A percentile compares a stretch with the other conserved stretches of the same genome.
These are phyloP conservation scores for Myotis planiceps DNA, from an alignment of 2,797 vertebrate species.

Conservation along the genomic window DNA sequence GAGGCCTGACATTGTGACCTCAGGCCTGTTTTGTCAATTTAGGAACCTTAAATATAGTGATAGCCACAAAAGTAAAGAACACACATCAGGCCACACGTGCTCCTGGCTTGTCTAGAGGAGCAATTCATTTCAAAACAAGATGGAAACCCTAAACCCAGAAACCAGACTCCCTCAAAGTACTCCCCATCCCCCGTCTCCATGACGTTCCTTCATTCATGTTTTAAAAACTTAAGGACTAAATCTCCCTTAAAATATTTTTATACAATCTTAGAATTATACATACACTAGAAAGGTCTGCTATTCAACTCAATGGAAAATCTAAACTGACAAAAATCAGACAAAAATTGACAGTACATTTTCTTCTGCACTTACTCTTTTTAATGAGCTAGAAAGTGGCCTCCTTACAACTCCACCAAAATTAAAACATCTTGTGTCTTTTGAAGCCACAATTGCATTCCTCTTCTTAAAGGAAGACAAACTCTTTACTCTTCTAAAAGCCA, in stretches of 20 bases:
- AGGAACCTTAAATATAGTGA: not conserved
- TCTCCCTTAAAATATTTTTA: constrained; percentile 9
- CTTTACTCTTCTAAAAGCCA: constrained; percentile 48
- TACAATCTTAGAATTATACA: not conserved
- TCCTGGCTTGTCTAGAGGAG: not conserved
- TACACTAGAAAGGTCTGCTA: not conserved
- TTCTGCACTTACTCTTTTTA: constrained; percentile 16
- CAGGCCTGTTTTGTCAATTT: not conserved
- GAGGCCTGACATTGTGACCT: not conserved
- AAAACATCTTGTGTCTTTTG: constrained; percentile 25
- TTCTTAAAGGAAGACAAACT: constrained; percentile 34
- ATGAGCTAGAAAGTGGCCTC: not conserved
- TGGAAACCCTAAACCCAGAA: not conserved
- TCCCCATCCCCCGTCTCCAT: accelerated
- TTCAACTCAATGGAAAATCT: not conserved
- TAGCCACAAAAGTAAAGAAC: not conserved
- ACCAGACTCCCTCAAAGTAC: not conserved
- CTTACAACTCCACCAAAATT: constrained; percentile 23
- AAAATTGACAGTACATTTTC: not conserved
- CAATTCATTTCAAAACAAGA: not conserved
- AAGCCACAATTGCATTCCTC: constrained; percentile 14
- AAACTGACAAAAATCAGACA: not conserved
- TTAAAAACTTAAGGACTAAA: constrained; percentile 35
- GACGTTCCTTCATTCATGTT: not conserved
- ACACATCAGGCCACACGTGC: not conserved